Base-by-base conservation (phyloP, 2,888 invertebrate species). In the Monoplex corrugatus region DNA sequence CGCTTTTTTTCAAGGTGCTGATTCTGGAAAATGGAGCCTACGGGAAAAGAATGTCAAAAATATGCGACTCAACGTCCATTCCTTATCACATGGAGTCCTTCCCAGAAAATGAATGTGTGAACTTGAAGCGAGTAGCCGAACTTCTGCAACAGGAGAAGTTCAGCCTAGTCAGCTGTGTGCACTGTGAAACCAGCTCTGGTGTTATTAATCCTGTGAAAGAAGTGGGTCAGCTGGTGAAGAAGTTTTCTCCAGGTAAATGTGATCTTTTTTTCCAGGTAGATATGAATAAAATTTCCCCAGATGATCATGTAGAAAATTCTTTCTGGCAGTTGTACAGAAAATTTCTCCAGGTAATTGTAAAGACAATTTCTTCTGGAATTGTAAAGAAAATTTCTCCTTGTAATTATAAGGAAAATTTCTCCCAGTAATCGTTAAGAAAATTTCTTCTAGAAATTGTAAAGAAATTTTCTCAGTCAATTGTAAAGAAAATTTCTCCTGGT, bases 131-230 rank as follows among this genome's bases (percentile, higher is more conserved):
- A 10, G 93, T 95, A 28, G 93, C 94, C 80, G 91, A 93, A 40
- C 91, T 95, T 44, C 89, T 95, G 45, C 92, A 92, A 86, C 89
- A 86, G 50, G 94, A 95, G n/a, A 93, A 91, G 38, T 96, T 95
- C 92, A 95, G 94, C 16, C 91, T 95, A n/a, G 96, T 96, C 35
- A 94, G 95, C 23, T 93, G 96, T 16, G 96, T 96, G 28, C 96
- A 96, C 91, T 96, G 96, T 92, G 96, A 96, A 91, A 96, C 96
- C 5, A 96, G 96, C 90, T 96, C 96, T 43, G 96, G 96, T 5
- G 94, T 96, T 19, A 91, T 96, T 72, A 96, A 96, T 92, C 96
- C 96, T 6, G 95, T 96, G 8, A 93, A 93, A 80, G 93, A 95
- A 83, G 94, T 96, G 19, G 96, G 96, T 6, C 89, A 93, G 35